phyloP scores from a whole-genome alignment of 1,140 invertebrate genomes.

The Macrocentrus cingulum region DNA sequence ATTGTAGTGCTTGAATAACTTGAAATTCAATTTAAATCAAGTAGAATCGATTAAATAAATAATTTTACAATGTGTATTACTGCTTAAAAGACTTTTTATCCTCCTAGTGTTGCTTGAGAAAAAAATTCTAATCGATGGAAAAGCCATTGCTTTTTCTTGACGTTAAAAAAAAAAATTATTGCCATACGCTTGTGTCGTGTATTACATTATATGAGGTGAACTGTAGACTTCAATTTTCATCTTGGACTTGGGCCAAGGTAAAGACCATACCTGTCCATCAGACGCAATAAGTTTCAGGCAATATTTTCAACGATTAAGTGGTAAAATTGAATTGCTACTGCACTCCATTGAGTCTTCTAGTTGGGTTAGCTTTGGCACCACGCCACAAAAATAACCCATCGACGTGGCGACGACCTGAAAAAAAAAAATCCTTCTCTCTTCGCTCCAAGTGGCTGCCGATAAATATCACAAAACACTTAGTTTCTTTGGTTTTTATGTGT shows the following conservation, averaged over 20 bases:
- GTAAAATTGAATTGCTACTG: conserved; percentile 46
- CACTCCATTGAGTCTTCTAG: conserved; percentile 21
- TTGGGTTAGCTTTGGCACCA: conserved; percentile 40
- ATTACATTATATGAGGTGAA: too few relatives aligned
- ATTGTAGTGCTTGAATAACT: too few relatives aligned
- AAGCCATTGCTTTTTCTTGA: neutral
- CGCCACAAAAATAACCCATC: conserved; percentile 47
- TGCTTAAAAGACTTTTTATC: too few relatives aligned
- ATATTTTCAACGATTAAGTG: conserved; percentile 52
- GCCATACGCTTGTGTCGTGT: too few relatives aligned
- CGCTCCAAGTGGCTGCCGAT: conserved; percentile 42
- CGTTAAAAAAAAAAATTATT: too few relatives aligned
- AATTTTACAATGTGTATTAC: too few relatives aligned
- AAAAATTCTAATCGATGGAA: too few relatives aligned
- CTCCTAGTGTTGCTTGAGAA: too few relatives aligned
- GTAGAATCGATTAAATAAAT: too few relatives aligned
- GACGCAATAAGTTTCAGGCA: conserved; percentile 21
- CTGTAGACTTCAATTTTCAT: too few relatives aligned
- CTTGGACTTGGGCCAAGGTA: conserved; percentile 40
- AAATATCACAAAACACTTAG: conserved; percentile 57
- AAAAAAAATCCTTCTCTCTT: conserved; percentile 24
- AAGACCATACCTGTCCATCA: conserved; percentile 7
- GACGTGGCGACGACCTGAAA: conserved; percentile 28
- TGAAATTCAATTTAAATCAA: too few relatives aligned
- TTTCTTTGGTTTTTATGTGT: conserved; percentile 10